These are phyloP conservation scores for Tympanoctomys barrerae DNA, from an alignment of 2,797 vertebrate genomes.

Conservation along the genomic window DNA sequence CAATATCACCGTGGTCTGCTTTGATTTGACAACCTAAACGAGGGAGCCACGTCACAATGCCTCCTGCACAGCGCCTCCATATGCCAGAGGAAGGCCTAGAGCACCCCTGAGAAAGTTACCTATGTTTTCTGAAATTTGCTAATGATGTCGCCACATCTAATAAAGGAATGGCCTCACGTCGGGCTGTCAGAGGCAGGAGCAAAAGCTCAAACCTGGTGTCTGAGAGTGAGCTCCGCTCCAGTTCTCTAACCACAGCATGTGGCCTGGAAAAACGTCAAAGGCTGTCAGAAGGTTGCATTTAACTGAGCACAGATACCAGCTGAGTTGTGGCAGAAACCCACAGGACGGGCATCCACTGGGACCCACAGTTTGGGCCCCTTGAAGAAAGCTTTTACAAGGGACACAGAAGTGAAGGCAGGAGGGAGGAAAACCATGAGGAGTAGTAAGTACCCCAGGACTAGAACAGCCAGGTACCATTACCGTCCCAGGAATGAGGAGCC, in stretches of 20 bases:
- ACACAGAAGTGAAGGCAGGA: neutral
- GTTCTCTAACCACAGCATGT: neutral
- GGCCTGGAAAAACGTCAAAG: neutral
- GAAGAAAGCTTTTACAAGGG: neutral
- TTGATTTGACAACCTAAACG: neutral
- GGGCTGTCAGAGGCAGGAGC: neutral
- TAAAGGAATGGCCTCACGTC: accelerated
- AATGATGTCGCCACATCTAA: no score
- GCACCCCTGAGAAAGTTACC: neutral
- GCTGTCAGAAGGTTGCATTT: neutral
- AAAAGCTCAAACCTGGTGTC: neutral
- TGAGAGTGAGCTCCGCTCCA: neutral
- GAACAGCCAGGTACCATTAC: accelerated
- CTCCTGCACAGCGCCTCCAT: neutral
- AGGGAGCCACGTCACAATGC: neutral
- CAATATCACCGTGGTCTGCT: neutral
- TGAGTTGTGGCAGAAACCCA: neutral
- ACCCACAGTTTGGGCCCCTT: neutral
- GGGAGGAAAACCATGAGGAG: neutral
- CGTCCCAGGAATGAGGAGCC: neutral
- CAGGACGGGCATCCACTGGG: neutral
- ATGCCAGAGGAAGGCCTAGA: neutral
- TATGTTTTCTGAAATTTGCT: neutral
- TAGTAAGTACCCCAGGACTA: neutral
- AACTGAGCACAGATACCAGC: neutral